Base-by-base conservation (phyloP, 2,797 vertebrate genomes). In the Propithecus deckenii region DNA sequence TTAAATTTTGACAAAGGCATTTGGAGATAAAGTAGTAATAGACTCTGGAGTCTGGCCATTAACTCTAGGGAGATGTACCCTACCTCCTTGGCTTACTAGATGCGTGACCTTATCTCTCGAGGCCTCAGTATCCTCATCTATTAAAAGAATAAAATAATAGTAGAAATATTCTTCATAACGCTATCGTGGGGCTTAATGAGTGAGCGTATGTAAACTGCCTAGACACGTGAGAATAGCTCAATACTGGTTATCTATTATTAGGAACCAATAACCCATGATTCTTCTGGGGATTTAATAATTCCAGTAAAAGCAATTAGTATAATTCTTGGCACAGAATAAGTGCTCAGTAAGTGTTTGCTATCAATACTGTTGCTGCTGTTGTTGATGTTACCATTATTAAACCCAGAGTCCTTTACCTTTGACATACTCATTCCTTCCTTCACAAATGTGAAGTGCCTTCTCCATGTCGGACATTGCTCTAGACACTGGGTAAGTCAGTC, bases 221-320 rank as follows among this genome's bases (percentile, higher is more conserved):
- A 50, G 69, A 87, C 10, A 43, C 3, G 1, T 72, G 78, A 15
- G n/a, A 65, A 81, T 93, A 87, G 4, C 48, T 93, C n/a, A 50
- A 23, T 86, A 80, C 18, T 43, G 28, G 84, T n/a, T 63, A 15
- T 38, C 41, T 91, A 10, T 92, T 74, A 86, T 75, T 94, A 86
- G 28, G 15, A 80, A 18, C 43, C 65, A 63, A 41, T 20, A 25
- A 3, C 32, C 28, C 46, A 43, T 17, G 28, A 75, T 86, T 88
- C 59, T 92, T 93, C 72, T 46, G n/a, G 69, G n/a, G 74, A 86
- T 85, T 93, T 94, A 95, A 52, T 72, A 50, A 87, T 92, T 92
- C 50, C 32, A 67, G 12, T 55, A 69, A 87, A 95, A 89, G 41
- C 28, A 75, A 67, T 43, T 89, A 85, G 41, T 81, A 30, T 43